Base-by-base conservation (phyloP, 2,888 invertebrate species). In the Labia minor region DNA sequence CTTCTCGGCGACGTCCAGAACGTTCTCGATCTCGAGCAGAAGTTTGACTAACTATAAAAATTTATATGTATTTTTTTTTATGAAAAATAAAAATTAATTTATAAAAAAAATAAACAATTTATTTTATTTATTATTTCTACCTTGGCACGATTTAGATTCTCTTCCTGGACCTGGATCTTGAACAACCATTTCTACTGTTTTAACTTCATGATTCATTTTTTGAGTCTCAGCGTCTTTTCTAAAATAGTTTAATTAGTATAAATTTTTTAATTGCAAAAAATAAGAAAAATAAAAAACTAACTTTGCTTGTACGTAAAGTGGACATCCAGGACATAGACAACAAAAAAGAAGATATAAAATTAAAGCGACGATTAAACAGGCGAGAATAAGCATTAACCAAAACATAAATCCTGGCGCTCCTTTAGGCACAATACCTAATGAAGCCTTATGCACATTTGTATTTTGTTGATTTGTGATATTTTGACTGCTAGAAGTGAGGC, bases 261-360 rank as follows among this genome's bases (percentile, higher is more conserved):
- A 8, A 33, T 49, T 49, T 49, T 49, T 49, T 49, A 49, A 37
- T 65, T 21, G 19, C 65, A 33, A 21, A 64, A 68, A 68, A 69
- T 62, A 68, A 65, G 63, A 64, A 68, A 67, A 21, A 66, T 11
- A 63, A 49, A 67, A 66, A 69, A 63, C 68, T 65, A 33, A 70
- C 70, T 68, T 70, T 33, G 68, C 68, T 8, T 66, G 63, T 3
- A 72, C 86, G 73, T 89, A 91, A 65, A 90, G 82, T n/a, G 91
- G 91, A 74, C 92, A 92, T 73, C 88, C 88, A 72, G 89, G 88
- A 75, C 91, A 92, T 70, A 91, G 86, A 74, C 92, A 92, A 77
- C 92, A 93, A 68, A 90, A 81, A 70, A 92, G 84, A 64, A 92
- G 80, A 66, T 86, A 81, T 68, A 90, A 77, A 70, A 90, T 82